Conservation (phyloP, 2,888 invertebrate genomes). For the Yponomeuta malinellus region DNA sequence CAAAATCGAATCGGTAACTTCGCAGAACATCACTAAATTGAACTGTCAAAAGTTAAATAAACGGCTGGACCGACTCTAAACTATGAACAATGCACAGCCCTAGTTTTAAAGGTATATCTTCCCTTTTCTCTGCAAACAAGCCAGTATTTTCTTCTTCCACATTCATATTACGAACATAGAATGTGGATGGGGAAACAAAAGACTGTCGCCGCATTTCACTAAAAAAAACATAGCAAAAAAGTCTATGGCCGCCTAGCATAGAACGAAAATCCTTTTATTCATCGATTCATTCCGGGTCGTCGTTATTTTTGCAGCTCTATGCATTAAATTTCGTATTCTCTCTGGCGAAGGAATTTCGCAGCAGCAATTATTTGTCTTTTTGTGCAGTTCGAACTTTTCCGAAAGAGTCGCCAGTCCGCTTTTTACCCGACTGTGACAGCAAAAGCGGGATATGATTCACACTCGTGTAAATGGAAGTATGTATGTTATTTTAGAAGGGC, state of each 20-base stretch:
- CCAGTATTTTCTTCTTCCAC: too few species aligned
- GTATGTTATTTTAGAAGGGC: too few species aligned
- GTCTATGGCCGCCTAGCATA: background rate
- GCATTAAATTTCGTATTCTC: constrained; percentile 50
- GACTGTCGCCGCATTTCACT: background rate
- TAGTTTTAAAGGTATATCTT: too few species aligned
- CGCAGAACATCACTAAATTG: too few species aligned
- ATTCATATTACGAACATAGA: background rate
- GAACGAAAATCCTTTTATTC: constrained; percentile 22
- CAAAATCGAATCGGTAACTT: too few species aligned
- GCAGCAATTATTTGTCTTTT: constrained; percentile 57
- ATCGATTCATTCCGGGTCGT: constrained; percentile 26
- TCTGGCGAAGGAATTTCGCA: constrained; percentile 34
- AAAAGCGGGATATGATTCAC: too few species aligned
- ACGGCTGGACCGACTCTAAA: too few species aligned
- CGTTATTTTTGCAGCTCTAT: constrained; percentile 39
- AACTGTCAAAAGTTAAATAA: too few species aligned
- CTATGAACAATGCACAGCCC: too few species aligned
- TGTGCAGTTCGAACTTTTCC: constrained; percentile 44
- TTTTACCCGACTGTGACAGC: background rate
- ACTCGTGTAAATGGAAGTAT: too few species aligned
- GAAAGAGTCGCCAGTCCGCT: constrained; percentile 17
- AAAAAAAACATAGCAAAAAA: background rate
- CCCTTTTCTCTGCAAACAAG: too few species aligned
- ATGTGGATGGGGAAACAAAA: background rate